phyloP scores from a whole-genome alignment of 2,888 invertebrate genomes.

The Nebria salina region DNA sequence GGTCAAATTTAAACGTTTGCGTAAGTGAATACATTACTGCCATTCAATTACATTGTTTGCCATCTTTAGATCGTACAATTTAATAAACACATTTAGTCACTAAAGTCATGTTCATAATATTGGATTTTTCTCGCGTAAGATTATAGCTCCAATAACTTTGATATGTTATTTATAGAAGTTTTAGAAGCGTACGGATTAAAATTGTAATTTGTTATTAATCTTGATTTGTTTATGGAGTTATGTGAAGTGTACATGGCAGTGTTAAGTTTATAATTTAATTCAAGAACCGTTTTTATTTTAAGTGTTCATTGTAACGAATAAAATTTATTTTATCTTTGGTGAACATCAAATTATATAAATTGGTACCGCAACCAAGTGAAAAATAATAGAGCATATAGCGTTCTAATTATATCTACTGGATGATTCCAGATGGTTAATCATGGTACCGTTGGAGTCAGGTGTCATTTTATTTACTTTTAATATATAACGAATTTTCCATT shows the following conservation, averaged over 20 bases:
- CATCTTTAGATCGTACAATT: background rate
- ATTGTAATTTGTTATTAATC: too few species aligned
- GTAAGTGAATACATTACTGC: background rate
- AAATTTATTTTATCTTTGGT: constrained; percentile 37
- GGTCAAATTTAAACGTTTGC: background rate
- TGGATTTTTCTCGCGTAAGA: too few species aligned
- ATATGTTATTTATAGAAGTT: too few species aligned
- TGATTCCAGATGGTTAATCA: constrained; percentile 38
- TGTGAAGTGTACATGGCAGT: background rate
- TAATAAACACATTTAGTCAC: too few species aligned
- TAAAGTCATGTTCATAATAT: too few species aligned
- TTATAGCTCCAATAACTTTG: too few species aligned
- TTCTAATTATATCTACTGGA: constrained; percentile 29
- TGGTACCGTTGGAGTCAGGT: constrained; percentile 40
- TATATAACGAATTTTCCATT: background rate
- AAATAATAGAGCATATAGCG: constrained; percentile 41
- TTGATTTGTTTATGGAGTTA: too few species aligned
- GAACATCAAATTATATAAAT: constrained; percentile 46
- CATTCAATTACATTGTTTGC: background rate
- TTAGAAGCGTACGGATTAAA: too few species aligned
- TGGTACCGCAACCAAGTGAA: constrained; percentile 34
- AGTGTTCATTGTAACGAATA: constrained; percentile 32
- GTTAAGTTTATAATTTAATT: background rate
- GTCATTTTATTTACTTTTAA: constrained; percentile 25
- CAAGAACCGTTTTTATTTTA: constrained; percentile 1